Conservation (phyloP, 2,113 vertebrate species). For the Pelecanoides urinatrix region DNA sequence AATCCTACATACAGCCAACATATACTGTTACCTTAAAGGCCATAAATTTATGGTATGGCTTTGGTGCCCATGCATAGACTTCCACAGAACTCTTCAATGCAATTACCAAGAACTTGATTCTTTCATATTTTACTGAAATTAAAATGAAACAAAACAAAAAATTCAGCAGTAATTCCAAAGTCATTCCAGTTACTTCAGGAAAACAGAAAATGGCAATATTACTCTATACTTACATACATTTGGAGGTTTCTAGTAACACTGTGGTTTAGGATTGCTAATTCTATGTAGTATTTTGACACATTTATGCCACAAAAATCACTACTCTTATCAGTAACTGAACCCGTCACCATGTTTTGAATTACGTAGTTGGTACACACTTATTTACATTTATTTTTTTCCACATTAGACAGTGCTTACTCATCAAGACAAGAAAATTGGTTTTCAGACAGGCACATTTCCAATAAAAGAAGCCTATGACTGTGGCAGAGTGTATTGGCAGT, state of each 20-base stretch:
- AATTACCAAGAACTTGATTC: slow-evolving; percentile 98
- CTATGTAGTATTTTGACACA: background rate
- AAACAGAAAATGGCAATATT: background rate
- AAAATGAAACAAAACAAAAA: background rate
- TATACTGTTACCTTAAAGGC: slow-evolving; percentile 91
- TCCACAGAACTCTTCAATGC: slow-evolving; percentile 98
- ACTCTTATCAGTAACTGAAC: background rate
- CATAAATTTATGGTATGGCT: slow-evolving; percentile 99
- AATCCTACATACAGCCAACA: background rate
- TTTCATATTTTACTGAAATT: slow-evolving; percentile 94
- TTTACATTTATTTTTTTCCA: background rate
- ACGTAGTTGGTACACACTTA: background rate
- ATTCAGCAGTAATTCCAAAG: background rate
- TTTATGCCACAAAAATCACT: background rate
- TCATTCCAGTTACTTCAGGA: background rate
- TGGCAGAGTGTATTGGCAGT: background rate
- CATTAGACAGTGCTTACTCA: background rate
- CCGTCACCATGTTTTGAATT: background rate
- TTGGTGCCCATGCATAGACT: slow-evolving; percentile 99
- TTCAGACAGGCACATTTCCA: background rate
- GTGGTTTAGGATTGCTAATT: background rate
- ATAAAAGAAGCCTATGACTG: background rate
- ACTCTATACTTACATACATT: background rate
- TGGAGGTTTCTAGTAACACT: background rate
- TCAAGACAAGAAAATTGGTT: background rate